Percentiles rank a stretch among this genome's conserved stretches.
phyloP scores from a whole-genome alignment of 2,888 invertebrate genomes.

The Platerodrilus igneus region DNA sequence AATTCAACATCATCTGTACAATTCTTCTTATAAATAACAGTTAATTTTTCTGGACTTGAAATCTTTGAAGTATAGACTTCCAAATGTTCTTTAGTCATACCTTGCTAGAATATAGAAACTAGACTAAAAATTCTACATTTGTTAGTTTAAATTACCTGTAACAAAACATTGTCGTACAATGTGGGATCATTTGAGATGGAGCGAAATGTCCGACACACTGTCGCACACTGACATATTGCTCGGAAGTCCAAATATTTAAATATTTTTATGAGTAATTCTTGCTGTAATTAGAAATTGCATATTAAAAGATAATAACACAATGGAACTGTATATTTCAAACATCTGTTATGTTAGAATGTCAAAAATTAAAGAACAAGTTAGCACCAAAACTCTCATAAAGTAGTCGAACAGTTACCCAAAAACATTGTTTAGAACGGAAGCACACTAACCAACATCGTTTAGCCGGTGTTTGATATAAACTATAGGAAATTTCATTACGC shows the following conservation, averaged over 20 bases:
- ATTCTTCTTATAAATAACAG: conserved; percentile 33
- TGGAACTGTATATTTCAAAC: no score
- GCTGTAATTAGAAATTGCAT: conserved; percentile 27
- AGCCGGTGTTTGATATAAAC: no score
- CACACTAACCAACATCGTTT: no score
- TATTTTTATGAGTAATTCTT: conserved; percentile 32
- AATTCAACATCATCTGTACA: conserved; percentile 32
- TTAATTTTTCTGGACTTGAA: conserved; percentile 31
- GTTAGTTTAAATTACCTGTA: conserved; percentile 27
- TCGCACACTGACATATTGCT: conserved; percentile 33
- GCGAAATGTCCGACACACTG: conserved; percentile 35
- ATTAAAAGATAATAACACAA: conserved; percentile 5
- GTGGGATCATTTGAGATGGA: conserved; percentile 34
- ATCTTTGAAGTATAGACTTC: conserved; percentile 35
- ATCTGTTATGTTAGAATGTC: no score
- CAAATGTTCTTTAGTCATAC: conserved; percentile 33
- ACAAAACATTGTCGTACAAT: conserved; percentile 33
- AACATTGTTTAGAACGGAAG: no score
- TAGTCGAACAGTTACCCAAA: no score
- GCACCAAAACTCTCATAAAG: no score
- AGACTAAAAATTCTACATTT: neutral
- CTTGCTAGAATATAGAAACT: conserved; percentile 8
- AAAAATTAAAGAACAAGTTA: no score
- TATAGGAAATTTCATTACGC: no score
- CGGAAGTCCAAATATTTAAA: conserved; percentile 35